phyloP scores from a whole-genome alignment of 2,113 vertebrate species.

The Thomomys bottae region DNA sequence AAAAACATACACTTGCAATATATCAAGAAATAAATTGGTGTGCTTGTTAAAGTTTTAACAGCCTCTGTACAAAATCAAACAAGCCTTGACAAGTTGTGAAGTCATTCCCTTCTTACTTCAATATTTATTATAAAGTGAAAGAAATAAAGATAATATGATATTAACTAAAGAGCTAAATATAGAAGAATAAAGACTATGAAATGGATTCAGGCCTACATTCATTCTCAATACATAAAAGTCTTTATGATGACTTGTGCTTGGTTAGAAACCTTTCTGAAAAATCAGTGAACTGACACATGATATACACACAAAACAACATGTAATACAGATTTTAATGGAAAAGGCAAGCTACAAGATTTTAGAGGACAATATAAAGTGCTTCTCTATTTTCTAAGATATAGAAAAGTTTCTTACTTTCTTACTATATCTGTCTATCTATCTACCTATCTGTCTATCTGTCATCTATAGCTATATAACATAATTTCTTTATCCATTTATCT shows the following conservation, averaged over 20 bases:
- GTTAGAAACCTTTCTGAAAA: neutral
- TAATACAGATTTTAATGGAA: neutral
- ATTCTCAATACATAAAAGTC: neutral
- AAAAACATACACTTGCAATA: constrained; percentile 5
- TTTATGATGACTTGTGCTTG: too few relatives aligned
- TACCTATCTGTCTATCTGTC: too few relatives aligned
- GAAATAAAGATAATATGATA: neutral
- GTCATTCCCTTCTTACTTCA: neutral
- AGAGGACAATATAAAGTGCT: neutral
- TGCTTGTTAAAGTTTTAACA: neutral
- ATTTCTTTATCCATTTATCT: too few relatives aligned
- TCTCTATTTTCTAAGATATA: neutral
- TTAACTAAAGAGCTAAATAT: neutral
- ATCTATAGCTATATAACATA: too few relatives aligned
- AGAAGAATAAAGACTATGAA: too few relatives aligned
- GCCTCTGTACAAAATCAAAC: neutral
- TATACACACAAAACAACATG: neutral
- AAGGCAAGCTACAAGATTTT: neutral
- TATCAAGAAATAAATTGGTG: constrained; percentile 27
- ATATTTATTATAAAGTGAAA: neutral
- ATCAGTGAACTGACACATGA: neutral
- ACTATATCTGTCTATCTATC: too few relatives aligned
- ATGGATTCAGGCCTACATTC: neutral
- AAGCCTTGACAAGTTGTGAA: neutral
- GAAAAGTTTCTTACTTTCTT: neutral